Evolutionary conservation across 2,797 vertebrate species (phyloP).

Genomic region (Myoxocephalus aenaeus): DNA sequence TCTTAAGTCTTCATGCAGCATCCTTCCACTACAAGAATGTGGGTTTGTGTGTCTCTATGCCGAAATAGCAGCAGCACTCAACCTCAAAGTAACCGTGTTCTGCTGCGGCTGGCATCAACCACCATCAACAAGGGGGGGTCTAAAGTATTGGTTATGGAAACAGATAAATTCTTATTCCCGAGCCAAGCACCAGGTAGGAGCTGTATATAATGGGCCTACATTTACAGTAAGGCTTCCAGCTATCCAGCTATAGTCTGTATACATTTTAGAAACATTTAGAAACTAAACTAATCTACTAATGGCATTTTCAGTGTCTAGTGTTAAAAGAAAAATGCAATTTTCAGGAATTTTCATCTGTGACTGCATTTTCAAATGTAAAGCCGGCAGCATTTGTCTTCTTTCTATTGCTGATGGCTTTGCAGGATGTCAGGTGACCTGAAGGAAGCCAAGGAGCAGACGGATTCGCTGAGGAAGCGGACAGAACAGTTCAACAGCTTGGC

Average conservation of each 20-base stretch:
- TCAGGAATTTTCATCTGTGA: background rate
- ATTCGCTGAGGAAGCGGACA: slow-evolving; percentile 78
- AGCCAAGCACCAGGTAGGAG: background rate
- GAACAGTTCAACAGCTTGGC: slow-evolving; percentile 76
- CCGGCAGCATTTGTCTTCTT: background rate
- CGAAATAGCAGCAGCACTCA: background rate
- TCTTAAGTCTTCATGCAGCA: background rate
- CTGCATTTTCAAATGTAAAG: slow-evolving; percentile 11
- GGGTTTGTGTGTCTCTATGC: background rate
- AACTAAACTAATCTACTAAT: slow-evolving; percentile 2
- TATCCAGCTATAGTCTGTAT: background rate
- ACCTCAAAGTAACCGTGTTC: background rate
- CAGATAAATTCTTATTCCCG: background rate
- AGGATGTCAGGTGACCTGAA: slow-evolving; percentile 80
- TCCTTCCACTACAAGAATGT: background rate
- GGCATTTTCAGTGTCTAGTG: background rate
- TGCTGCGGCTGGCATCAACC: slow-evolving; percentile 6
- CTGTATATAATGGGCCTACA: background rate
- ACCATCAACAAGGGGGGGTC: background rate
- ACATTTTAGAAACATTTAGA: background rate
- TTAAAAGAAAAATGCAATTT: background rate
- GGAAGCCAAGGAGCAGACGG: slow-evolving; percentile 76
- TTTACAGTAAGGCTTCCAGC: background rate
- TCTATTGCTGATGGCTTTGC: slow-evolving; percentile 19
- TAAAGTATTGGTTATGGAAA: slow-evolving; percentile 15